These are phyloP conservation scores for Brachionus koreanus DNA, from an alignment of 1,140 invertebrate genomes.

Conservation along the genomic window DNA sequence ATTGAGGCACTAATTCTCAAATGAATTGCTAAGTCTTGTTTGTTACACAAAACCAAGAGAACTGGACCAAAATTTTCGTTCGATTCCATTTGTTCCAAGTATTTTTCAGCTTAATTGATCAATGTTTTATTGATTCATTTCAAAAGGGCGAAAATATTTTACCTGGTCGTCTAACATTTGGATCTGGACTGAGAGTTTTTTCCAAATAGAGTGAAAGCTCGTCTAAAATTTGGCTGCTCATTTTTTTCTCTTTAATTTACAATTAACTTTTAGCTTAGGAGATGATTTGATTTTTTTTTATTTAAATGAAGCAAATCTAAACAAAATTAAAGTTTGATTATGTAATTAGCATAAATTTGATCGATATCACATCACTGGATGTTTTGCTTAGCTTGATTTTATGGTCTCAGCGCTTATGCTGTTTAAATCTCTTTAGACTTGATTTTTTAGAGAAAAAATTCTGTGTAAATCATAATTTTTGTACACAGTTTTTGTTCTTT, in stretches of 20 bases:
- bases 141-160: background rate
- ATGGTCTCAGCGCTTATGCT: background rate
- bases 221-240: conserved; percentile 72
- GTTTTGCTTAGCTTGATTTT: background rate
- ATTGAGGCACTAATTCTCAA: conserved; percentile 82
- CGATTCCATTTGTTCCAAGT: conserved; percentile 79
- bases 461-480: background rate
- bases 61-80: conserved; percentile 86
- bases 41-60: conserved; percentile 73
- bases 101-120: conserved; percentile 72
- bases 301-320: conserved; percentile 18
- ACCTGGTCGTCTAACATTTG: conserved; percentile 64
- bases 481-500: background rate
- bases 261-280: conserved; percentile 35
- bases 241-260: conserved; percentile 33
- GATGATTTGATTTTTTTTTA: background rate
- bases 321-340: background rate
- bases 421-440: background rate
- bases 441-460: background rate
- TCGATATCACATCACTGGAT: background rate
- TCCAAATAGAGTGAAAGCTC: conserved; percentile 76
- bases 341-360: background rate
- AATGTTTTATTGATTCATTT: background rate
- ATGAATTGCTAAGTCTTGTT: conserved; percentile 70
- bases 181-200: conserved; percentile 80